A percentile compares a stretch with the other conserved stretches of the same genome.
Evolutionary conservation across 1,140 invertebrate genomes (phyloP).

Genomic region (Episyrphus balteatus): DNA sequence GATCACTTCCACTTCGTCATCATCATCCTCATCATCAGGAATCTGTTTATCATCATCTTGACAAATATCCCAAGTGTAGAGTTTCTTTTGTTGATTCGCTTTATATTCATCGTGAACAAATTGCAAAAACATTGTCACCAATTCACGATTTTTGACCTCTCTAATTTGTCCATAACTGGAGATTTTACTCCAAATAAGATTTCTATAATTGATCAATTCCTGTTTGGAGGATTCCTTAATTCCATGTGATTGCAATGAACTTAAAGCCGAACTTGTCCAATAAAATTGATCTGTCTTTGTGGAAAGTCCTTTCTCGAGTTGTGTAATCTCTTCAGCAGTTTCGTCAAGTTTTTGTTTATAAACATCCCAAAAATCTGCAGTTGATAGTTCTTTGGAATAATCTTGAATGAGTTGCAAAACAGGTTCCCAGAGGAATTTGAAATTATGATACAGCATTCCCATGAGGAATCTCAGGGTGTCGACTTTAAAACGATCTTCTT

Average conservation of each 20-base stretch:
- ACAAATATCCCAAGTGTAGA: conserved; percentile 21
- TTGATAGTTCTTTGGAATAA: conserved; percentile 54
- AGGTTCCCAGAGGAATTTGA: conserved; percentile 81
- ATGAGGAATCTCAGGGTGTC: conserved; percentile 65
- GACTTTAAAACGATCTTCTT: conserved; percentile 43
- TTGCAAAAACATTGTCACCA: conserved; percentile 63
- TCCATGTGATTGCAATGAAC: conserved; percentile 8
- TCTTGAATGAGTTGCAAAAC: conserved; percentile 57
- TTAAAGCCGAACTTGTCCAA: conserved; percentile 12
- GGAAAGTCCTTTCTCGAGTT: conserved; percentile 2
- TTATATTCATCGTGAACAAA: conserved; percentile 60
- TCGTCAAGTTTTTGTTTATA: conserved; percentile 52
- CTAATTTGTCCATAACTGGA: conserved; percentile 56
- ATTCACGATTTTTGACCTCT: conserved; percentile 65
- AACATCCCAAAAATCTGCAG: conserved; percentile 64
- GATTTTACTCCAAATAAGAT: conserved; percentile 72
- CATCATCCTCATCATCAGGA: conserved; percentile 18
- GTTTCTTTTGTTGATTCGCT: conserved; percentile 31
- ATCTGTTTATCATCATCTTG: conserved; percentile 9
- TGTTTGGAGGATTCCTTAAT: conserved; percentile 10
- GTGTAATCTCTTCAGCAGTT: conserved; percentile 31
- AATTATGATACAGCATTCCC: conserved; percentile 75
- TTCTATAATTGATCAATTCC: conserved; percentile 52
- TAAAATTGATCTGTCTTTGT: not conserved
- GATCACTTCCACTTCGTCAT: conserved; percentile 15